A percentile compares a stretch with the other conserved stretches of the same genome.
Conservation (phyloP, 2,113 vertebrate species). For the Planiliza haematocheilus region DNA sequence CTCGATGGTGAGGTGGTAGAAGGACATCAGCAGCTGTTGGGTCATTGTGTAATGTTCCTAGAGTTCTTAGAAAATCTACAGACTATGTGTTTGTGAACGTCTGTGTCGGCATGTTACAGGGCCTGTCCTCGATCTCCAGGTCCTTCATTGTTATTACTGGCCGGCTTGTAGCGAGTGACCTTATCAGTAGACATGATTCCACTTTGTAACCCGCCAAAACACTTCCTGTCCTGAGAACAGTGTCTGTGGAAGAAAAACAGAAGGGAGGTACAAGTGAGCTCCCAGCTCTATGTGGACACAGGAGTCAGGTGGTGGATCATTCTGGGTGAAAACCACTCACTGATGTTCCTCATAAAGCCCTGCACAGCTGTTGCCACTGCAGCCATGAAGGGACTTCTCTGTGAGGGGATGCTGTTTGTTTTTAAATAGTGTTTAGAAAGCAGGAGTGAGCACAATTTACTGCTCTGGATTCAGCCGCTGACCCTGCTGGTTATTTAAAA, state of each 20-base stretch:
- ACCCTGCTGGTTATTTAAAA: constrained; percentile 11
- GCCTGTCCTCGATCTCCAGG: constrained; percentile 14
- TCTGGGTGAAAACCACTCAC: constrained; percentile 23
- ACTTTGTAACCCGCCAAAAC: constrained; percentile 18
- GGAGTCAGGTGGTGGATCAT: constrained; percentile 55
- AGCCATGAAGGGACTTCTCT: constrained; percentile 11
- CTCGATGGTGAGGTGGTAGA: no score
- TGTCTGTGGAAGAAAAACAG: constrained; percentile 23
- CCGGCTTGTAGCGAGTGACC: constrained; percentile 35
- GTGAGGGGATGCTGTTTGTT: constrained; percentile 7
- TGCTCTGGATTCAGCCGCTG: constrained; percentile 9
- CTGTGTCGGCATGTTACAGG: constrained; percentile 23
- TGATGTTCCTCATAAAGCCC: constrained; percentile 36
- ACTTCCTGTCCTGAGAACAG: constrained; percentile 6
- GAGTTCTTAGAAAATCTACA: no score
- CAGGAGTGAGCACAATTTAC: background rate
- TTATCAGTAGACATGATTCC: constrained; percentile 40
- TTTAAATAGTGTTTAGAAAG: constrained; percentile 6
- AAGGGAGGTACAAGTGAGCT: constrained; percentile 35
- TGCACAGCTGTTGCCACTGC: constrained; percentile 53
- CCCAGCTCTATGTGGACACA: constrained; percentile 58
- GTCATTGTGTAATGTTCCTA: no score
- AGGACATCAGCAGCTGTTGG: no score
- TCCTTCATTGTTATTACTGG: constrained; percentile 35
- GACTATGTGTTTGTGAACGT: background rate